Evolutionary conservation across 2,797 vertebrate genomes (phyloP), one percentile per base, ranked within the genome.

Genomic region (Anniella stebbinsi): DNA sequence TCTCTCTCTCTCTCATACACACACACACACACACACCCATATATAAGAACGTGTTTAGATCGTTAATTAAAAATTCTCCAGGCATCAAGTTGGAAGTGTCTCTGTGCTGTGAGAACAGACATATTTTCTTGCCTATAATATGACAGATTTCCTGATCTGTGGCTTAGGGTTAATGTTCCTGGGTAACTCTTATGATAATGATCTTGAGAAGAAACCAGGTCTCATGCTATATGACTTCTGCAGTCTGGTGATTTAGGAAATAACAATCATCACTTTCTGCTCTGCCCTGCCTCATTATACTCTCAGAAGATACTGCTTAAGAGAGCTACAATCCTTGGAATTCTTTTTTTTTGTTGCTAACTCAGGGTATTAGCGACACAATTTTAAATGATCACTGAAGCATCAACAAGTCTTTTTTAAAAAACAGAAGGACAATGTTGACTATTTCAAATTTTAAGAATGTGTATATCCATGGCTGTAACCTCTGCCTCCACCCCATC

Each of bases 231-330:
- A 72, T 4, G 28, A 80, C 36, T 60, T 54, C 67, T 33, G 41
- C 67, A 33, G 36, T 80, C 69, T 80, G 76, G 36, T 81, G 87
- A 81, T 88, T 88, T 81, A 60, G 81, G 66, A 41, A 80, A 33
- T 30, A 69, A 41, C 66, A n/a, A 57, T 13, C 36, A 13, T 72
- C 78, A 63, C 69, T 72, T 81, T 25, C 84, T 57, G n/a, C 13
- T 73, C 70, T 75, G 51, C 36, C n/a, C 23, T 86, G 84, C 51
- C 84, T 88, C 80, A 75, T 82, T 88, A 88, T 88, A 30, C 83
- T 63, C 48, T 88, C 41, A 23, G 69, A 21, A 88, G 69, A 75
- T 83, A 82, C 33, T 54, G 57, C 38, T 66, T 63, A 57, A 33
- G 33, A 83, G 54, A 73, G 75, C 54, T 60, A 45, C 54, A 63